These are phyloP conservation scores for Sarcoramphus papa DNA, from an alignment of 2,797 vertebrate genomes.

Conservation along the genomic window DNA sequence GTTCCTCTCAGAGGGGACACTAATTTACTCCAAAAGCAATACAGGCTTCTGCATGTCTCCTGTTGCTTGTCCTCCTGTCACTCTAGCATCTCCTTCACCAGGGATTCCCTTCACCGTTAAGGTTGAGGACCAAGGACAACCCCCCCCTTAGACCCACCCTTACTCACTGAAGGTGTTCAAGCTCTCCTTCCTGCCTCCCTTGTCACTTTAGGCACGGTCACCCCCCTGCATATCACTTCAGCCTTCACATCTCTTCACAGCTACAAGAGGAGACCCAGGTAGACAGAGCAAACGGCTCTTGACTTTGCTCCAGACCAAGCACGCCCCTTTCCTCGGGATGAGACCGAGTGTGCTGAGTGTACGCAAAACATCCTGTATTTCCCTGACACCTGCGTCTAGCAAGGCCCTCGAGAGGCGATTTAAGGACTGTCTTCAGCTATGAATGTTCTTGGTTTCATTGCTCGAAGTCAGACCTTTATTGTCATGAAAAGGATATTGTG, in stretches of 20 bases:
- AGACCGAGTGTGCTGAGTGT: accelerated
- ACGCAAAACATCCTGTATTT: neutral
- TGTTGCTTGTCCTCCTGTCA: neutral
- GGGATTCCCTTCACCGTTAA: neutral
- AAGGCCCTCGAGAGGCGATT: neutral
- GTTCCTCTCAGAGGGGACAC: neutral
- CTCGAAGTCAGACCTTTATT: neutral
- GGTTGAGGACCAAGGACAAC: neutral
- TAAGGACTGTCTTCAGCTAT: neutral
- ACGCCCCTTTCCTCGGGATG: neutral
- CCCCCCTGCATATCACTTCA: neutral
- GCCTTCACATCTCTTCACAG: neutral
- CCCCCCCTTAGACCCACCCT: neutral
- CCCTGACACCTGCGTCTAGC: neutral
- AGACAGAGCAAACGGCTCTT: neutral
- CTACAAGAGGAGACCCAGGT: neutral
- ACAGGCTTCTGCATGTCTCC: neutral
- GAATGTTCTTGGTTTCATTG: neutral
- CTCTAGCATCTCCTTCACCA: neutral
- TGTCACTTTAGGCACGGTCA: accelerated
- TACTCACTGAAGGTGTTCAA: neutral
- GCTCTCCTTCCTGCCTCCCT: neutral
- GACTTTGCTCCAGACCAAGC: neutral
- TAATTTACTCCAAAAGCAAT: neutral
- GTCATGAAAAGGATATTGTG: neutral